phyloP scores from a whole-genome alignment of 1,140 invertebrate species.

The Neocloeon triangulifer region DNA sequence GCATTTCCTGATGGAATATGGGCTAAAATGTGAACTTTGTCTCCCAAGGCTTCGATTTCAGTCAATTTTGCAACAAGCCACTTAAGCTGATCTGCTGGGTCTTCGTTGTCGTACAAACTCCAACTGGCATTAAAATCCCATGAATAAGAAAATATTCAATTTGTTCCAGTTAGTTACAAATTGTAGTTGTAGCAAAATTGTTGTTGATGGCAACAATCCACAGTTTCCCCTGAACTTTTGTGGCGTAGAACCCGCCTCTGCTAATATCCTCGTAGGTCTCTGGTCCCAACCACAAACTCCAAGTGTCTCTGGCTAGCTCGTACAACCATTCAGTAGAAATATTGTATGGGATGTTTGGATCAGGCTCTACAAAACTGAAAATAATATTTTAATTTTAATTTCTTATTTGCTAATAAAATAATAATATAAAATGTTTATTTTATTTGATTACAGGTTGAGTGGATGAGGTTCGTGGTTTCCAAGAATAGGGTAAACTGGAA shows the following conservation, averaged over 20 bases:
- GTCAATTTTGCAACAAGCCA: conserved; percentile 32
- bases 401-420: no score
- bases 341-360: no score
- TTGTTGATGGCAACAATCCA: conserved; percentile 27
- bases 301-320: conserved; percentile 14
- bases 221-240: conserved; percentile 21
- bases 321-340: conserved; percentile 17
- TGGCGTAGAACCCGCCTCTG: conserved; percentile 26
- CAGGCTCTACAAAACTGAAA: no score
- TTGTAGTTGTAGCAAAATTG: conserved; percentile 24
- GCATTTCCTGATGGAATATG: conserved; percentile 35
- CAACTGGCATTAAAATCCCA: conserved; percentile 19
- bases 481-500: conserved; percentile 42
- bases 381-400: no score
- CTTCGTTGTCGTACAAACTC: conserved; percentile 31
- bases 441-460: no score
- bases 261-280: conserved; percentile 14
- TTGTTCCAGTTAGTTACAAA: no score
- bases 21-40: conserved; percentile 37
- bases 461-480: no score
- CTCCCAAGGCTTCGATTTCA: conserved; percentile 25
- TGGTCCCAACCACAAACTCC: conserved; percentile 18
- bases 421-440: no score
- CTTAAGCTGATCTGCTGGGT: conserved; percentile 32
- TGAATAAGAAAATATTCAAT: neutral